Evolutionary conservation across 2,888 invertebrate genomes (phyloP).

Genomic region (Chrysopilus asiliformis): DNA sequence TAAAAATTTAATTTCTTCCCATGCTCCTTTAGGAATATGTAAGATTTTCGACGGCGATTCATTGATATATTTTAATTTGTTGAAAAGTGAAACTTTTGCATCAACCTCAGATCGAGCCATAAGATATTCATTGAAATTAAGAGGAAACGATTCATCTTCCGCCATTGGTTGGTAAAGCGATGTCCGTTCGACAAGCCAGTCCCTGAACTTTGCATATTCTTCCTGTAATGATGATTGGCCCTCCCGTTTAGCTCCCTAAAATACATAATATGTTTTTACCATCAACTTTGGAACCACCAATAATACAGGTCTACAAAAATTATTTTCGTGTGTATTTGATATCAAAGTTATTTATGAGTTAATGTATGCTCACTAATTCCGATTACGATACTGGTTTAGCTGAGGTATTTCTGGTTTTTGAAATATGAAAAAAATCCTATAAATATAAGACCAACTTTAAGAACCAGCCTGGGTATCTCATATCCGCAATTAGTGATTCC

Average conservation of each 20-base stretch:
- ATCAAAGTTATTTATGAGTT: too few relatives aligned
- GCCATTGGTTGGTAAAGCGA: conserved; percentile 63
- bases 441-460: too few relatives aligned
- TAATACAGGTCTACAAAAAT: too few relatives aligned
- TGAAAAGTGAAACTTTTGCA: conserved; percentile 55
- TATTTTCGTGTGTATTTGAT: too few relatives aligned
- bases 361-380: too few relatives aligned
- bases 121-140: conserved; percentile 69
- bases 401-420: too few relatives aligned
- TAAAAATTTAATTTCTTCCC: conserved; percentile 64
- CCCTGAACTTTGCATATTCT: conserved; percentile 65
- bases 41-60: conserved; percentile 65
- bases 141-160: conserved; percentile 57
- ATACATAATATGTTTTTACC: too few relatives aligned
- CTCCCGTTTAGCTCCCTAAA: conserved; percentile 52
- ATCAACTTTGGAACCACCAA: too few relatives aligned
- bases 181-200: conserved; percentile 71
- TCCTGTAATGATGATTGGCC: conserved; percentile 66
- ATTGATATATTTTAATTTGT: conserved; percentile 64
- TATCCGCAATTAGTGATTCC: too few relatives aligned
- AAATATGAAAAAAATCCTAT: too few relatives aligned
- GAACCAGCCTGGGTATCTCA: too few relatives aligned
- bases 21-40: conserved; percentile 71
- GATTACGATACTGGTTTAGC: too few relatives aligned
- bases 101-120: conserved; percentile 66